Evolutionary conservation across 2,888 invertebrate species (phyloP).

Genomic region (Alcis repandata): DNA sequence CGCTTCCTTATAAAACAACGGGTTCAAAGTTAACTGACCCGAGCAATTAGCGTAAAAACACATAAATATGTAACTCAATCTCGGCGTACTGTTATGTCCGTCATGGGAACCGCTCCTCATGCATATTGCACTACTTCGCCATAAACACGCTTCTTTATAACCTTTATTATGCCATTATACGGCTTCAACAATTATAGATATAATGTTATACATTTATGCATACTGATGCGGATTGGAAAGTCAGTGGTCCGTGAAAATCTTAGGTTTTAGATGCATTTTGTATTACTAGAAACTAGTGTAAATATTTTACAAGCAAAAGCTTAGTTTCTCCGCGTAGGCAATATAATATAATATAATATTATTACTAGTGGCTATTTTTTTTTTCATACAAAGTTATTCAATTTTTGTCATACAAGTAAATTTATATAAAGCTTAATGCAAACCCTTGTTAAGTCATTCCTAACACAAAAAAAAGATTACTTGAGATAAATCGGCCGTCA

Average conservation of each 20-base stretch:
- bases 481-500: too few relatives aligned
- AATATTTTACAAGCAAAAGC: constrained; percentile 1
- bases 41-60: constrained; percentile 69
- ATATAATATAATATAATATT: too few relatives aligned
- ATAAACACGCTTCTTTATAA: constrained; percentile 60
- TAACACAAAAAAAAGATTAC: too few relatives aligned
- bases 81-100: constrained; percentile 73
- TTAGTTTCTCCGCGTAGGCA: too few relatives aligned
- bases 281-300: neutral
- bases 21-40: constrained; percentile 74
- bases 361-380: too few relatives aligned
- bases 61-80: constrained; percentile 76
- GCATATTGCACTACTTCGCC: constrained; percentile 81
- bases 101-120: constrained; percentile 80
- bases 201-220: constrained; percentile 16
- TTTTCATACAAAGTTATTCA: too few relatives aligned
- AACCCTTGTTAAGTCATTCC: too few relatives aligned
- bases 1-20: constrained; percentile 13
- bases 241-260: constrained; percentile 25
- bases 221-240: constrained; percentile 11
- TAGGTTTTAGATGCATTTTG: constrained; percentile 5
- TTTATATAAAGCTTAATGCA: too few relatives aligned
- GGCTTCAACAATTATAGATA: constrained; percentile 51
- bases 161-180: constrained; percentile 63
- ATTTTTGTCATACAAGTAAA: too few relatives aligned